A percentile compares a stretch with the other conserved stretches of the same genome.
phyloP scores from a whole-genome alignment of 1,140 invertebrate species.

The Drosophila takahashii region DNA sequence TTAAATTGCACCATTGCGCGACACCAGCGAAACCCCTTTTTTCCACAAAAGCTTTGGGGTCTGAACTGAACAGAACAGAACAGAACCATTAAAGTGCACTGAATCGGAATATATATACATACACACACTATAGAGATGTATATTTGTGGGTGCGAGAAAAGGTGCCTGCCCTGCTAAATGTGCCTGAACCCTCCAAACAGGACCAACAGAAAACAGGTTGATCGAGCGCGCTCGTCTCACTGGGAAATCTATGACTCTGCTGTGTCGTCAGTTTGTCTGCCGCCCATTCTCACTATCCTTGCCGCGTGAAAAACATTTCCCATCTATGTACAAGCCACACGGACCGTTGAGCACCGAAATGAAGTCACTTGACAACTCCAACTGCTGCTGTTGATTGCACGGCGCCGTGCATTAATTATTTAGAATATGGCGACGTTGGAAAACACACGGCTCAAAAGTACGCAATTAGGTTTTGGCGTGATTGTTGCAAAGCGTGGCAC shows the following conservation, averaged over 20 bases:
- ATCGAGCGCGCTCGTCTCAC: too few relatives aligned
- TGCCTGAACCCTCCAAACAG: constrained; percentile 50
- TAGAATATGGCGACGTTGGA: constrained; percentile 46
- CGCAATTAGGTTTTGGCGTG: constrained; percentile 71
- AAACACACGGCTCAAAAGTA: constrained; percentile 51
- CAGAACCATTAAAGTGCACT: constrained; percentile 72
- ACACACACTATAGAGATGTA: constrained; percentile 12
- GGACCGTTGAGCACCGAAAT: constrained; percentile 47
- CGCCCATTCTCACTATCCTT: constrained; percentile 16
- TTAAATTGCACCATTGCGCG: constrained; percentile 45
- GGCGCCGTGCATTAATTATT: constrained; percentile 74
- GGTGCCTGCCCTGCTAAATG: constrained; percentile 49
- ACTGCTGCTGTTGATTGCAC: constrained; percentile 76
- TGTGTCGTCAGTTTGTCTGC: constrained; percentile 56
- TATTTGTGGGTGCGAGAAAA: constrained; percentile 6
- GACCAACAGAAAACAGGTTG: constrained; percentile 35
- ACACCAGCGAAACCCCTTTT: constrained; percentile 30
- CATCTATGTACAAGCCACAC: constrained; percentile 14
- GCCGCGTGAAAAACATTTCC: constrained; percentile 21
- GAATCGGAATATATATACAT: constrained; percentile 46
- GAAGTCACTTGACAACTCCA: constrained; percentile 73
- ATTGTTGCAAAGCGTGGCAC: constrained; percentile 42
- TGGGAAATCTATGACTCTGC: constrained; percentile 61
- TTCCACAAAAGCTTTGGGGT: constrained; percentile 4
- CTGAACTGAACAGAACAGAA: background rate